phyloP scores from a whole-genome alignment of 2,113 vertebrate species.

The Gadus macrocephalus region DNA sequence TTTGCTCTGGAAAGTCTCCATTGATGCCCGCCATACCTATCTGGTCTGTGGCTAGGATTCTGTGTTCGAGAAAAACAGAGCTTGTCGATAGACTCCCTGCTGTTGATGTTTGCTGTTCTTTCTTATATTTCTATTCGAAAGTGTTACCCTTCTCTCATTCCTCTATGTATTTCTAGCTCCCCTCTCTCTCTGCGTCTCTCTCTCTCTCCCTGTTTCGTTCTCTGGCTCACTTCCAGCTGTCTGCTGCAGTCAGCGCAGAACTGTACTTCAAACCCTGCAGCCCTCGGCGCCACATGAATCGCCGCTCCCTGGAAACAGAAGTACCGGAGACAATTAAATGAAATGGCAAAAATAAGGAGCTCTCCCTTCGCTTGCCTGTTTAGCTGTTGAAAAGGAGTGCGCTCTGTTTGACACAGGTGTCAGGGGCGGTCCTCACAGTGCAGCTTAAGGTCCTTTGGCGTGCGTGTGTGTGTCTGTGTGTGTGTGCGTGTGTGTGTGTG shows the following conservation, averaged over 20 bases:
- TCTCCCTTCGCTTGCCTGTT: slow-evolving; percentile 4
- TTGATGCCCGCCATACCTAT: slow-evolving; percentile 25
- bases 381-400: background rate
- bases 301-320: slow-evolving; percentile 45
- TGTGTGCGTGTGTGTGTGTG: background rate
- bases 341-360: no score
- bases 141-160: slow-evolving; percentile 9
- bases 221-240: slow-evolving; percentile 61
- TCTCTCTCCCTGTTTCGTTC: slow-evolving; percentile 19
- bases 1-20: slow-evolving; percentile 18
- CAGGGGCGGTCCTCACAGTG: slow-evolving; percentile 1
- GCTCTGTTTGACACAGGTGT: slow-evolving; percentile 32
- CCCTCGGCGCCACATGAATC: slow-evolving; percentile 48
- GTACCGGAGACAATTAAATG: slow-evolving; percentile 31
- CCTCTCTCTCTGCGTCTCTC: slow-evolving; percentile 2
- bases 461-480: background rate
- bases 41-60: slow-evolving; percentile 19
- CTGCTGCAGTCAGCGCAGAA: slow-evolving; percentile 59
- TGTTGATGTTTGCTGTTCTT: slow-evolving; percentile 29
- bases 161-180: background rate
- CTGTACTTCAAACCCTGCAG: slow-evolving; percentile 60
- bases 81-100: slow-evolving; percentile 39
- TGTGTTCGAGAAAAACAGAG: slow-evolving; percentile 24
- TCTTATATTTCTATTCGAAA: no score
- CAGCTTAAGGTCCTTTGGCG: background rate